Base-by-base conservation (phyloP, 2,113 vertebrate species). In the Trochalopteron elliotii region DNA sequence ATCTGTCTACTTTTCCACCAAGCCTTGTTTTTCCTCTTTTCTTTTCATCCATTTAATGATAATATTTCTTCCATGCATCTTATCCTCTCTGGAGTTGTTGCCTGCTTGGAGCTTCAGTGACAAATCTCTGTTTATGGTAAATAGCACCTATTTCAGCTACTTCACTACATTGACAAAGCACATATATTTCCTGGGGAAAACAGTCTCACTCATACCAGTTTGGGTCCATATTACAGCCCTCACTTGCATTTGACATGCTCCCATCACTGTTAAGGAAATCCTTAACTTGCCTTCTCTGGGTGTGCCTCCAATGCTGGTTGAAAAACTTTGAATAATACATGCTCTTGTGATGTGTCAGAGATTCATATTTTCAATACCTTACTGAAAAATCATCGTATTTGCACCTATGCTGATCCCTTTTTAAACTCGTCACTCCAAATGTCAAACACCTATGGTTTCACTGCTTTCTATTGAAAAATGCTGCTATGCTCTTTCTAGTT, bases 21-120 rank as follows among this genome's bases (percentile, higher is more conserved):
- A 60, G 47, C 1, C 5, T 53, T 59, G 30, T 12, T 79, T 61
- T 28, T 56, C 15, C 4, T 70, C 15, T 70, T 44, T 57, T 12
- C 3, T 88, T 5, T 10, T 68, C 15, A 14, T 24, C 5, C 15
- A 14, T 20, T 50, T 11, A 3, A 40, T 30, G 7, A 35, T 44
- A 16, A 2, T 28, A 10, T 44, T 15, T 42, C 27, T 65, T 69
- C 23, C 4, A 61, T 0, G 0, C 4, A 9, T 23, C 5, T 47
- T 8, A 3, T 16, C 52, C 18, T 76, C 17, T 45, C 22, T 61
- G n/a, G 6, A 49, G 14, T 5, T 69, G 30, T 30, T 67, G 6
- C 14, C 22, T 50, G 2, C 4, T 37, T 55, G 52, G 10, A 83
- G 8, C 10, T 23, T 4, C 40, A 49, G n/a, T 37, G 47, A 37